phyloP scores from a whole-genome alignment of 2,797 vertebrate genomes.

The Pangasius mekongensis region DNA sequence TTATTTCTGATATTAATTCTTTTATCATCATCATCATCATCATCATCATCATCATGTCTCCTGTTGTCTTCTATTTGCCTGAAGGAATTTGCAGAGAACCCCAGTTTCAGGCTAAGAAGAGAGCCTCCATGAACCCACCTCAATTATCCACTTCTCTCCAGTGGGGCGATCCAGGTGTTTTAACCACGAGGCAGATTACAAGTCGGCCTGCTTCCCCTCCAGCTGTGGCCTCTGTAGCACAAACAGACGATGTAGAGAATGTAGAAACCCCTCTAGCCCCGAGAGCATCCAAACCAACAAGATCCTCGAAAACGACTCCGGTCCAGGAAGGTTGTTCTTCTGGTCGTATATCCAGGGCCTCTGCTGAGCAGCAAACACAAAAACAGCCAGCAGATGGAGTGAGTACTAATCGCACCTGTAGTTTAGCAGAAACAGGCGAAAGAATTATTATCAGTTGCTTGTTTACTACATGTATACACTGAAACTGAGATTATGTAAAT shows the following conservation, averaged over 20 bases:
- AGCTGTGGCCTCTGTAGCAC: constrained; percentile 58
- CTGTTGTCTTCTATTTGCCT: not conserved
- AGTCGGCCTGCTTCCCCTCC: constrained; percentile 41
- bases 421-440: constrained; percentile 3
- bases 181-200: constrained; percentile 8
- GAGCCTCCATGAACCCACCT: constrained; percentile 72
- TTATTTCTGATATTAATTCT: not conserved
- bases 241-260: constrained; percentile 62
- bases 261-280: constrained; percentile 63
- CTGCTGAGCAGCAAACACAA: constrained; percentile 31
- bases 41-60: too few relatives aligned
- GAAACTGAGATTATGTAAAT: not conserved
- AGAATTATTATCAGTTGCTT: constrained; percentile 11
- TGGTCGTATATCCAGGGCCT: not conserved
- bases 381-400: constrained; percentile 50
- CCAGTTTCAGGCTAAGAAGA: constrained; percentile 82
- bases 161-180: constrained; percentile 63
- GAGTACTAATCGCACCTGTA: constrained; percentile 30
- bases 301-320: constrained; percentile 50
- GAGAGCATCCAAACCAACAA: constrained; percentile 61
- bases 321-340: constrained; percentile 50
- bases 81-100: constrained; percentile 82
- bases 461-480: not conserved
- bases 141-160: constrained; percentile 79
- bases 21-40: too few relatives aligned